Conservation (phyloP, 1,140 invertebrate genomes). For the Alviniconcha marisindica region DNA sequence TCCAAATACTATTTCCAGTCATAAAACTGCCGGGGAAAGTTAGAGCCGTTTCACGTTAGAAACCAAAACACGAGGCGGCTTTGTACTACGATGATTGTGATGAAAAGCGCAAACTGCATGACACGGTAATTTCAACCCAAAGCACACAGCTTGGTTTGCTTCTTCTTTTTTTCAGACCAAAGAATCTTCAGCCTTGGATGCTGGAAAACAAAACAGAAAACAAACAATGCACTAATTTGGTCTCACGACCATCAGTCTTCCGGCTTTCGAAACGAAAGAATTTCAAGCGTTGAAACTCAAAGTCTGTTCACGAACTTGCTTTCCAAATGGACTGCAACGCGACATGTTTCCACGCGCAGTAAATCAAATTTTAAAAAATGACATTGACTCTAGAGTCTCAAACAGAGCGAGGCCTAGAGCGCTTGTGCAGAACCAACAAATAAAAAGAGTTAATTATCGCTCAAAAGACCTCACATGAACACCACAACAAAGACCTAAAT, state of each 20-base stretch:
- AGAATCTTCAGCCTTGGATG: neutral
- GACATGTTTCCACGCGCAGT: too few relatives aligned
- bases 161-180: neutral
- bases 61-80: conserved; percentile 11
- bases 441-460: too few relatives aligned
- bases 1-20: conserved; percentile 28
- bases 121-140: neutral
- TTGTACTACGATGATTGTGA: neutral
- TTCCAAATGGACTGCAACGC: neutral
- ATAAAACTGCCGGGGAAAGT: conserved; percentile 2
- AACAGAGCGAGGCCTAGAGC: too few relatives aligned
- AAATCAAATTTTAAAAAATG: too few relatives aligned
- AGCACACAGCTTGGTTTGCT: neutral
- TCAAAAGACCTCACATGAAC: too few relatives aligned
- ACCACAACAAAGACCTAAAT: too few relatives aligned
- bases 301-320: neutral
- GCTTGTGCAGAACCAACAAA: too few relatives aligned
- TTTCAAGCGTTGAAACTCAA: neutral
- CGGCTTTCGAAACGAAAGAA: neutral
- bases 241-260: neutral
- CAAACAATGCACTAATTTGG: conserved; percentile 6
- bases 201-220: neutral
- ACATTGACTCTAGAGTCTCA: too few relatives aligned
- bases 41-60: neutral
- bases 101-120: conserved; percentile 19